Evolutionary conservation across 2,888 invertebrate genomes (phyloP).

Genomic region (Cheilosia vulpina): DNA sequence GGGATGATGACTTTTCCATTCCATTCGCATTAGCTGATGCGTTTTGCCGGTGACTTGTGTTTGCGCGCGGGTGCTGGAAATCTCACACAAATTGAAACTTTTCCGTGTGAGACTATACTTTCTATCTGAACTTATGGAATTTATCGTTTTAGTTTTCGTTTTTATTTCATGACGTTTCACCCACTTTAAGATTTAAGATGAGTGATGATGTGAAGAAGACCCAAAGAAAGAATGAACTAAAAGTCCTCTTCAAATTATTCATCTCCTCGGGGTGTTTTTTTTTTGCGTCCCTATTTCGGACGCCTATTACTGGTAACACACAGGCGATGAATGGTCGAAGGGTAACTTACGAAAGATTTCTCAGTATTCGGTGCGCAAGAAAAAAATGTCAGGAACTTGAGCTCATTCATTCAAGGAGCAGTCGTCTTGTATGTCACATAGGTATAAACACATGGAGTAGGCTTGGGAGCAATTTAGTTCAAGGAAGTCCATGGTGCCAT

Average conservation of each 20-base stretch:
- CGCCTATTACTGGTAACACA: conserved; percentile 45
- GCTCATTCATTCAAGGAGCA: conserved; percentile 43
- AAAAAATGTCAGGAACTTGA: conserved; percentile 32
- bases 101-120: conserved; percentile 22
- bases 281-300: conserved; percentile 2
- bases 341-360: conserved; percentile 66
- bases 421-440: conserved; percentile 32
- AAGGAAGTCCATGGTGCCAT: conserved; percentile 53
- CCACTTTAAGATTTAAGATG: conserved; percentile 44
- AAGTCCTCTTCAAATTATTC: conserved; percentile 63
- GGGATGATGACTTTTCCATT: conserved; percentile 70
- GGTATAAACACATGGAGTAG: conserved; percentile 6
- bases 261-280: conserved; percentile 30
- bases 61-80: not conserved
- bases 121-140: conserved; percentile 10
- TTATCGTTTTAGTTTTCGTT: not conserved
- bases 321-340: conserved; percentile 45
- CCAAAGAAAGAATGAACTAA: conserved; percentile 38
- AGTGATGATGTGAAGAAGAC: conserved; percentile 35
- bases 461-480: conserved; percentile 58
- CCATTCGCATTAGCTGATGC: conserved; percentile 60
- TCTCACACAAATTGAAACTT: conserved; percentile 57
- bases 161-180: conserved; percentile 13
- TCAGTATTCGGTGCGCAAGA: conserved; percentile 20
- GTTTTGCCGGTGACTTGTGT: conserved; percentile 40